These are phyloP conservation scores for Pantala flavescens DNA, from an alignment of 1,140 invertebrate genomes.

Conservation along the genomic window DNA sequence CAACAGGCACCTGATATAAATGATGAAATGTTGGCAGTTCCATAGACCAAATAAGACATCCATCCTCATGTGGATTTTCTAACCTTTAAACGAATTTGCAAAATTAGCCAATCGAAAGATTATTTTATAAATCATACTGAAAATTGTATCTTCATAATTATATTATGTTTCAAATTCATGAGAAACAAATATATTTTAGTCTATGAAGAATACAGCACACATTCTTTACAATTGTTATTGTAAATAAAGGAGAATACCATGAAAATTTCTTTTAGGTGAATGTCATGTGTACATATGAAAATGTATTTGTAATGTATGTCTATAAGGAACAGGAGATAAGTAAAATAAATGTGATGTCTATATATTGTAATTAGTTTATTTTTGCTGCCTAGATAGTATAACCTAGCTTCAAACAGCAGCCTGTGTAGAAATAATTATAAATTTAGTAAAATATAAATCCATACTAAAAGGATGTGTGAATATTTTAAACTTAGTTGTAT, in stretches of 20 bases:
- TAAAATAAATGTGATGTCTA: slow-evolving; percentile 10
- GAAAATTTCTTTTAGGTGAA: slow-evolving; percentile 3
- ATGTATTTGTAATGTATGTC: slow-evolving; percentile 7
- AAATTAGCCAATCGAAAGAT: background rate
- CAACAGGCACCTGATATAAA: too few species aligned
- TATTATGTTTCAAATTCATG: background rate
- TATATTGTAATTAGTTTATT: background rate
- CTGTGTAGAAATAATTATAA: too few species aligned
- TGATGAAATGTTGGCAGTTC: too few species aligned
- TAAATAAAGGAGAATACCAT: background rate
- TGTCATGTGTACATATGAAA: slow-evolving; percentile 1
- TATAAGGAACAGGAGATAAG: background rate
- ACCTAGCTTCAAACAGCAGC: too few species aligned
- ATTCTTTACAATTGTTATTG: background rate
- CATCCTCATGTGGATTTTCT: too few species aligned
- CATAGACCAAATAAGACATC: too few species aligned
- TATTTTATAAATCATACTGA: background rate
- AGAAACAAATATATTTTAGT: slow-evolving; percentile 2
- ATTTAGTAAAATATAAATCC: too few species aligned
- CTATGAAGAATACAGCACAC: background rate
- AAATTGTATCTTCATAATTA: background rate
- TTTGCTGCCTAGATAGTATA: too few species aligned
- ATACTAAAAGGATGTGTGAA: too few species aligned
- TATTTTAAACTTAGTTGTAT: too few species aligned
- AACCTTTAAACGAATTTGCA: background rate